Percentiles rank a stretch among this genome's conserved stretches.
Evolutionary conservation across 1,140 invertebrate genomes (phyloP).

Genomic region (Halesus radiatus): DNA sequence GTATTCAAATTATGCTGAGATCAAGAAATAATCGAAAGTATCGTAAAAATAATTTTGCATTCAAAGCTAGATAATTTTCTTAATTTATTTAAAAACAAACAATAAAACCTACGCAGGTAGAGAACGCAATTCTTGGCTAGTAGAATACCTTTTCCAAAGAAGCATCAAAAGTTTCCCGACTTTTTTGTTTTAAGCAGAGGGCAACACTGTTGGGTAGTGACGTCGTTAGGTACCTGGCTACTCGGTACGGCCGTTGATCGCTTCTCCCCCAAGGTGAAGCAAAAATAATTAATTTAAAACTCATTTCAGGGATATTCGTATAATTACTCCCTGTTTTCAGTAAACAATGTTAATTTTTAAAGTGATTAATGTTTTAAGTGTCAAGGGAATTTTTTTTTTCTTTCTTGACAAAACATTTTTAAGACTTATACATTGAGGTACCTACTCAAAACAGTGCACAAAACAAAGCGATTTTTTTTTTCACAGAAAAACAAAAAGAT

Average conservation of each 20-base stretch:
- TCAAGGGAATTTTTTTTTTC: no score
- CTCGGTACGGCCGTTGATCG: background rate
- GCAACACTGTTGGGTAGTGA: background rate
- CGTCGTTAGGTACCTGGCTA: background rate
- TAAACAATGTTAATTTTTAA: slow-evolving; percentile 23
- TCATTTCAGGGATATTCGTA: slow-evolving; percentile 2
- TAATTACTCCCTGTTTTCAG: slow-evolving; percentile 21
- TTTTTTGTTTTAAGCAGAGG: slow-evolving; percentile 20
- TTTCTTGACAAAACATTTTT: no score
- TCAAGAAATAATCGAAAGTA: no score
- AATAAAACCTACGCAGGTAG: no score
- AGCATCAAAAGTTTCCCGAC: slow-evolving; percentile 26
- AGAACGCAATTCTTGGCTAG: background rate
- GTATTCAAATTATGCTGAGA: no score
- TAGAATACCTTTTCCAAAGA: slow-evolving; percentile 27
- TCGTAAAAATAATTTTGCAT: no score
- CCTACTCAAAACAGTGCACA: no score
- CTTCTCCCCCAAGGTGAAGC: background rate
- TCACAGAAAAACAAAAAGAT: no score
- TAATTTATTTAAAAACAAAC: no score
- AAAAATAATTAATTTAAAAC: slow-evolving; percentile 26
- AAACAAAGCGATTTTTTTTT: no score
- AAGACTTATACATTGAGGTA: no score
- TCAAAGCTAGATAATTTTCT: background rate
- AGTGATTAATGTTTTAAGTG: slow-evolving; percentile 18